These are phyloP conservation scores for Etheostoma nigrum DNA, from an alignment of 2,797 vertebrate genomes.

Conservation along the genomic window DNA sequence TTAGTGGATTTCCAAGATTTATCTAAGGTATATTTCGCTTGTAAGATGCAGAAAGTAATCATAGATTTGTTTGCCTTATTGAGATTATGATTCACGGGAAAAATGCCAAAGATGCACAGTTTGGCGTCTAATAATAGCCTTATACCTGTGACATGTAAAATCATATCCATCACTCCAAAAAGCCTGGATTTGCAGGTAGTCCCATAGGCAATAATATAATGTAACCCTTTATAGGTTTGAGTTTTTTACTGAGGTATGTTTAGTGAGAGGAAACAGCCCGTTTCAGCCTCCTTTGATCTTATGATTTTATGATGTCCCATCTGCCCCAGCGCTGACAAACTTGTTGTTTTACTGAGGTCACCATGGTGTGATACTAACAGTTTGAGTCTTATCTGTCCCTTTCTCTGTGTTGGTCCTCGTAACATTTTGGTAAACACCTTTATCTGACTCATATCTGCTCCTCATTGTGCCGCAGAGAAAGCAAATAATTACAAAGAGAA, in stretches of 20 bases:
- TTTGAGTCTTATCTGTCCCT: slow-evolving; percentile 8
- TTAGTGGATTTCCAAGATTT: too few relatives aligned
- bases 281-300: slow-evolving; percentile 58
- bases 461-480: slow-evolving; percentile 70
- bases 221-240: background rate
- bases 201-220: too few relatives aligned
- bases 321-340: slow-evolving; percentile 58
- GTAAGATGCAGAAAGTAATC: too few relatives aligned
- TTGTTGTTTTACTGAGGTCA: slow-evolving; percentile 18
- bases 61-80: too few relatives aligned
- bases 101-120: too few relatives aligned
- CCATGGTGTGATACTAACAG: slow-evolving; percentile 48
- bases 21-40: too few relatives aligned
- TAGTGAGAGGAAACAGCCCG: slow-evolving; percentile 22
- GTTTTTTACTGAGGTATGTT: slow-evolving; percentile 5
- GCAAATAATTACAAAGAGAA: slow-evolving; percentile 76
- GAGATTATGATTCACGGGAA: too few relatives aligned
- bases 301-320: slow-evolving; percentile 76
- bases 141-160: too few relatives aligned
- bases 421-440: slow-evolving; percentile 75
- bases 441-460: slow-evolving; percentile 73
- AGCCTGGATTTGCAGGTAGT: too few relatives aligned
- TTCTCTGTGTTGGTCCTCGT: slow-evolving; percentile 37
- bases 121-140: too few relatives aligned
- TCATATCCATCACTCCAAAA: too few relatives aligned